These are phyloP conservation scores for Nothobranchius kuhntae DNA, from an alignment of 2,113 vertebrate genomes.

Conservation along the genomic window DNA sequence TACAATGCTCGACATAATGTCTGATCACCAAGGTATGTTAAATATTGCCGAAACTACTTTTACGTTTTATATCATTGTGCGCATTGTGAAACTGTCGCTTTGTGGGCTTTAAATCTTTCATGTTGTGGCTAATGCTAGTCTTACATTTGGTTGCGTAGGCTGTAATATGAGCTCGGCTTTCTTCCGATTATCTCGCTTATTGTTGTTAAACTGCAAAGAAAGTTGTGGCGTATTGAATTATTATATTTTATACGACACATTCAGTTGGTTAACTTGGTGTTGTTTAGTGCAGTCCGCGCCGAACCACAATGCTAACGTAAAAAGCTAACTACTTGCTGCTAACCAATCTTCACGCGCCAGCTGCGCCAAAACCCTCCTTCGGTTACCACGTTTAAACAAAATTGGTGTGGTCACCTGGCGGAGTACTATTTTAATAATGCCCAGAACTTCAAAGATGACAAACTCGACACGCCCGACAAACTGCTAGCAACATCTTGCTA, in stretches of 20 bases:
- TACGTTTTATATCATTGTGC: neutral
- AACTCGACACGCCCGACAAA: conserved; percentile 16
- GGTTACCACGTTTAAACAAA: neutral
- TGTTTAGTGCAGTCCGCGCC: conserved; percentile 46
- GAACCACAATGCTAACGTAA: conserved; percentile 22
- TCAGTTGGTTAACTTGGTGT: neutral
- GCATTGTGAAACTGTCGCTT: conserved; percentile 18
- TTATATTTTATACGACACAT: neutral
- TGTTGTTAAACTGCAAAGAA: neutral
- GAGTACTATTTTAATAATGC: neutral
- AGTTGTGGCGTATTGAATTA: neutral
- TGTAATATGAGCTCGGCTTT: conserved; percentile 17
- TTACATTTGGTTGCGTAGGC: conserved; percentile 52
- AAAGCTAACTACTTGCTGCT: neutral
- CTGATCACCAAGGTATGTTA: conserved; percentile 82
- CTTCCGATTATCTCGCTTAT: neutral
- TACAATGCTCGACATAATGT: conserved; percentile 87
- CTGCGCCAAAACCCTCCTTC: neutral
- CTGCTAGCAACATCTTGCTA: conserved; percentile 17
- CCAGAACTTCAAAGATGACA: neutral
- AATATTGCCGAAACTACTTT: no score
- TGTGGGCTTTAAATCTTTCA: conserved; percentile 5
- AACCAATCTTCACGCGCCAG: neutral
- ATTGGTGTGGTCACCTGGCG: neutral
- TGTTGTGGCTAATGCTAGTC: conserved; percentile 31